Evolutionary conservation across 2,113 vertebrate species (phyloP), one percentile per base, ranked within the genome.

Genomic region (Gallinago undulata): DNA sequence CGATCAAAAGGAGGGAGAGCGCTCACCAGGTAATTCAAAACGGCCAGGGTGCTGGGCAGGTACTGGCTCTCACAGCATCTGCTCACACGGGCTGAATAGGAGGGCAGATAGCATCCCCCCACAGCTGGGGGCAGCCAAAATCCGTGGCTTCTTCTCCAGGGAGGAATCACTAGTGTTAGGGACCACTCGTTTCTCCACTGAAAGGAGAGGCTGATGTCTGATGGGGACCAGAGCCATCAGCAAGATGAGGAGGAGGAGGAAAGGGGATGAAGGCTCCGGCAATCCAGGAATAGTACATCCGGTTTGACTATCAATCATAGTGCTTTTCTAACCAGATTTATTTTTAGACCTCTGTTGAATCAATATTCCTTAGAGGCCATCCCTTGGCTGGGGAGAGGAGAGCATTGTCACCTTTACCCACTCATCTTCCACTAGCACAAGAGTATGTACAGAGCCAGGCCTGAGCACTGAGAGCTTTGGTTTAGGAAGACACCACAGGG

Each of bases 1-100:
- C 6, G 3, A 91, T 92, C 87, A 95, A 95, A 96, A 96, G 92
- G 41, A 85, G 41, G 28, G 45, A 83, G 75, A 84, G 41, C 12
- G 14, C 48, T 93, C 10, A 1, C 17, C 80, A 82, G 68, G 84
- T 76, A 94, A 95, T 89, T 90, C 57, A 75, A 93, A 89, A 91
- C 2, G 0, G 24, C n/a, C 2, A 0, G 57, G 31, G 31, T 72
- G 39, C 23, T 3, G 8, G 23, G 30, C 2, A 2, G 68, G 28
- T 51, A 83, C 33, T 4, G 8, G 14, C 19, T 73, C 57, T 67
- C 62, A 51, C 0, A 1, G 16, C 33, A 56, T 33, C 7, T 3
- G 30, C 21, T 62, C 37, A 47, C 3, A 8, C 13, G 62, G 82
- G n/a, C 17, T 51, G 37, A 48, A 9, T 56, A 92, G 73, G 35